Evolutionary conservation across 2,113 vertebrate species (phyloP).

Genomic region (Hippocampus abdominalis): DNA sequence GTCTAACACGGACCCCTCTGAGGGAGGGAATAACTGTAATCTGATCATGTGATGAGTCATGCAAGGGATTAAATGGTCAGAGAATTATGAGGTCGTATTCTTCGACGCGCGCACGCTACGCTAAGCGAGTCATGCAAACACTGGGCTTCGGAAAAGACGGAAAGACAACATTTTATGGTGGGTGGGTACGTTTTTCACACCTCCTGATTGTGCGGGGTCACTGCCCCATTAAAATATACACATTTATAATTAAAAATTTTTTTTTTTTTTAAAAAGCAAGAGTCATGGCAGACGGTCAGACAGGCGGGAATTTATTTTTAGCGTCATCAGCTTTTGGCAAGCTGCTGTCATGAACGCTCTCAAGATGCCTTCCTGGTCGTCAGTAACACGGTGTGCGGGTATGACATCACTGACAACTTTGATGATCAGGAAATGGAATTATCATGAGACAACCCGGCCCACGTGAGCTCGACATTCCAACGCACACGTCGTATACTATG

Average conservation of each 20-base stretch:
- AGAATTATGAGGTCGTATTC: conserved; percentile 2
- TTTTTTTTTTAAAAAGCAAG: too few species aligned
- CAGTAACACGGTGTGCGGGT: not conserved
- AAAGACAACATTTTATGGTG: not conserved
- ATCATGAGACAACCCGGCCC: not conserved
- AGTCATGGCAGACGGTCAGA: not conserved
- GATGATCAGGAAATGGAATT: not conserved
- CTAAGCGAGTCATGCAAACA: not conserved
- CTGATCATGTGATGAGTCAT: not conserved
- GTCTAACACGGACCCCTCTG: not conserved
- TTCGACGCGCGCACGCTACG: not conserved
- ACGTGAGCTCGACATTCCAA: not conserved
- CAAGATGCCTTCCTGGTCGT: not conserved
- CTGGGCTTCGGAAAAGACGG: not conserved
- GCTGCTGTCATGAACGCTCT: not conserved
- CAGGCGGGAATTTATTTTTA: not conserved
- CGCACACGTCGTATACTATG: not conserved
- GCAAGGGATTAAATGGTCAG: not conserved
- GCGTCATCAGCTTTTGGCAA: not conserved
- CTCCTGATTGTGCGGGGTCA: not conserved
- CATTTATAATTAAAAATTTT: too few species aligned
- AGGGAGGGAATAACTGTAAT: not conserved
- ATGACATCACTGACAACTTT: not conserved
- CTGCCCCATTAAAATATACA: not conserved
- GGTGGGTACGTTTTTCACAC: not conserved